These are phyloP conservation scores for Pollenia labialis DNA, from an alignment of 2,888 invertebrate genomes.

Conservation along the genomic window DNA sequence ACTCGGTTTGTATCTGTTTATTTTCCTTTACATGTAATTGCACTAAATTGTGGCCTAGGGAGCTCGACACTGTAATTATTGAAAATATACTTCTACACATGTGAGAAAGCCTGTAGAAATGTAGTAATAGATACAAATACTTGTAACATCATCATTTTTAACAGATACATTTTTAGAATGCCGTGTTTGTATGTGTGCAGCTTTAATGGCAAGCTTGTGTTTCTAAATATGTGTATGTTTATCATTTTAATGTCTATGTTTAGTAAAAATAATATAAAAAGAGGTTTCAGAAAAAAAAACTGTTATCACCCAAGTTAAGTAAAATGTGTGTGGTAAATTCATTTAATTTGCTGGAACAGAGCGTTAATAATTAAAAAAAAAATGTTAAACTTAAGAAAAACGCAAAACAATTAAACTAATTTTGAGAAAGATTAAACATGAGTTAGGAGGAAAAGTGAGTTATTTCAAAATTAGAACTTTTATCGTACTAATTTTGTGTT, in stretches of 20 bases:
- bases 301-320: constrained; percentile 15
- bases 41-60: constrained; percentile 66
- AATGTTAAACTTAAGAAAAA: not conserved
- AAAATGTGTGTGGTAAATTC: constrained; percentile 7
- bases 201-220: not conserved
- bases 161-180: not conserved
- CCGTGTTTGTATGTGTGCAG: not conserved
- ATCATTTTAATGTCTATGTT: constrained; percentile 36
- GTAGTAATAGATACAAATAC: not conserved
- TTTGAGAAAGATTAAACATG: not conserved
- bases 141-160: not conserved
- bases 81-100: constrained; percentile 40
- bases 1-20: constrained; percentile 44
- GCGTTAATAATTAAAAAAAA: not conserved
- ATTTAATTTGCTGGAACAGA: constrained; percentile 33
- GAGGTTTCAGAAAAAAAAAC: constrained; percentile 37
- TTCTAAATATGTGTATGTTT: not conserved
- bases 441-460: too few relatives aligned
- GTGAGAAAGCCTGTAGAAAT: constrained; percentile 6
- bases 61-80: constrained; percentile 64
- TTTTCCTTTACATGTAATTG: constrained; percentile 56
- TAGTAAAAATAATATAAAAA: constrained; percentile 46
- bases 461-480: too few relatives aligned
- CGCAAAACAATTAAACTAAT: constrained; percentile 25
- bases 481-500: too few relatives aligned